These are phyloP conservation scores for Larimichthys polyactis DNA, from an alignment of 2,113 vertebrate species.

Conservation along the genomic window DNA sequence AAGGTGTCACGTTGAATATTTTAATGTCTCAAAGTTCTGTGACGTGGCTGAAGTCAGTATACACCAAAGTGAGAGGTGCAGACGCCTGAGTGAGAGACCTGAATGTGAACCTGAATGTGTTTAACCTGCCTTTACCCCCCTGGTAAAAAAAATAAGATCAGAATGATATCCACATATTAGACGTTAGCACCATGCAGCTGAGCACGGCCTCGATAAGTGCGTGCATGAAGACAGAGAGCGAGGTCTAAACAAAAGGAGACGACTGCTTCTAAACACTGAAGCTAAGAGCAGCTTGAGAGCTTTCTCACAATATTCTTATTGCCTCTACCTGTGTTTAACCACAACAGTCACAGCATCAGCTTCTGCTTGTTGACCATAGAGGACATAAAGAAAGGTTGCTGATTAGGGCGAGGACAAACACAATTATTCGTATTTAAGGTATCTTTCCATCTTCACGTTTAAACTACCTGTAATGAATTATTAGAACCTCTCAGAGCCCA, in stretches of 20 bases:
- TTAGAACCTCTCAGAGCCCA: neutral
- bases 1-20: slow-evolving; percentile 25
- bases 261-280: neutral
- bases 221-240: neutral
- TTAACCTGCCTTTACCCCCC: neutral
- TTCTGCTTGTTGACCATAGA: neutral
- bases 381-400: neutral
- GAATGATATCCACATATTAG: too few relatives aligned
- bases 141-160: slow-evolving; percentile 8
- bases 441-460: neutral
- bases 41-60: neutral
- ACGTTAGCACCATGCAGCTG: too few relatives aligned
- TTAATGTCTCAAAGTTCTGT: slow-evolving; percentile 21
- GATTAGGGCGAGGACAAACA: neutral
- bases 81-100: slow-evolving; percentile 1
- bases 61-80: neutral
- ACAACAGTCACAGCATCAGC: neutral
- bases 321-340: neutral
- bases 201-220: neutral
- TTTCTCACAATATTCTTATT: neutral
- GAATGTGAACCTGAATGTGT: slow-evolving; percentile 15
- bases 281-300: neutral
- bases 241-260: neutral
- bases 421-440: neutral
- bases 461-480: neutral